phyloP scores from a whole-genome alignment of 92 coral and sea anemone genomes.

The Paragorgia papillata region DNA sequence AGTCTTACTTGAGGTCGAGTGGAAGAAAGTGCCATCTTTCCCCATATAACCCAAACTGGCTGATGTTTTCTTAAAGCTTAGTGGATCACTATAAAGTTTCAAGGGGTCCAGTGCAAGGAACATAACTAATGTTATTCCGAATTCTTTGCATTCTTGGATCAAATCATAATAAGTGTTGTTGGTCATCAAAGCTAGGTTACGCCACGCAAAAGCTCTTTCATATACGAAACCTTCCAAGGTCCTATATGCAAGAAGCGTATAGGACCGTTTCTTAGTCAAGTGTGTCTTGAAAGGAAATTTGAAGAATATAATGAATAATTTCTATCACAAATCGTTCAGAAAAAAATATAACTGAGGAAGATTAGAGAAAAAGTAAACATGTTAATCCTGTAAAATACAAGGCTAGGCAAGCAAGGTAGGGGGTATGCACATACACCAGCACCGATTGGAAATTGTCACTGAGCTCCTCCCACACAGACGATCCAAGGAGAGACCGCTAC shows the following conservation, averaged over 20 bases:
- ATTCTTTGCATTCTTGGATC: constrained; percentile 33
- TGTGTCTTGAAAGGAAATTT: neutral
- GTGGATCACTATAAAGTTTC: constrained; percentile 31
- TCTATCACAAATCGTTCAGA: neutral
- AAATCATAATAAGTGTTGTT: constrained; percentile 5
- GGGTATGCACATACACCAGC: neutral
- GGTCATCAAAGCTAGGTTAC: constrained; percentile 2
- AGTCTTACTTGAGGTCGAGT: constrained; percentile 28
- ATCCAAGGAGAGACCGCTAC: no score
- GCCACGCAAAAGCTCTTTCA: neutral
- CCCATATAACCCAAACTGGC: constrained; percentile 7
- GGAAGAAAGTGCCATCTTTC: neutral
- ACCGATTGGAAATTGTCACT: no score
- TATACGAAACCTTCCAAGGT: neutral
- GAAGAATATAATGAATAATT: neutral
- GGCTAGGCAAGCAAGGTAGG: constrained; percentile 1
- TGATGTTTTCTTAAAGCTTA: constrained; percentile 39
- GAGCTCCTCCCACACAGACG: no score
- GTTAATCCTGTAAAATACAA: constrained; percentile 25
- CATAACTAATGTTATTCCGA: constrained; percentile 33
- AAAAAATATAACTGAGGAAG: neutral
- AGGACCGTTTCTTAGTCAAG: neutral
- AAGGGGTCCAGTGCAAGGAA: constrained; percentile 26
- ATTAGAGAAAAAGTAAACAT: constrained; percentile 22
- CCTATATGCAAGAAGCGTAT: neutral